Evolutionary conservation across 2,797 vertebrate species (phyloP), one percentile per base, ranked within the genome.

Genomic region (Hyperoplus lanceolatus): DNA sequence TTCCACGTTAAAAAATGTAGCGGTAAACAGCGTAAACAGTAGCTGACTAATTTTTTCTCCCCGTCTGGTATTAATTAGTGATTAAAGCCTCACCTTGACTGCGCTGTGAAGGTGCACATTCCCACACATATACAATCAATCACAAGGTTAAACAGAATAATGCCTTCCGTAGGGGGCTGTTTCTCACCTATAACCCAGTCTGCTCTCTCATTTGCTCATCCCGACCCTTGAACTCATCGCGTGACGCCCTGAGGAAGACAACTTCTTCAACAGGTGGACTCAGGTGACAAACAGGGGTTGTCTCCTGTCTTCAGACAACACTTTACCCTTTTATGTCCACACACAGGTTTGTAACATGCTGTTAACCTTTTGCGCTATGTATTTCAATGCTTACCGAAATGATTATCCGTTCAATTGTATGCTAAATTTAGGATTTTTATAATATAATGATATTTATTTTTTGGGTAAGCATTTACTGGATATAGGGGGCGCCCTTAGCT

Each of bases 201-300:
- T 58, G 6, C 56, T 59, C 77, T 62, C 79, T 77, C 46, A 78
- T 90, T 88, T 88, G 79, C 50, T 80, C 64, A 73, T 29, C 55
- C 4, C 75, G 74, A 92, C 87, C 84, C 75, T 51, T 87, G 79
- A 91, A 68, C 86, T 68, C 76, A 41, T 78, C 56, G 63, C 7
- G 13, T 29, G 65, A 63, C 68, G 53, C 16, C 77, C 74, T 7
- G 64, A 38, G 38, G 71, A 63, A 50, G 6, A 56, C 46, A 65
- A 15, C 29, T 58, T 74, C 64, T 58, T 75, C 61, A 74, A 63
- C 83, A 89, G 89, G 84, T 87, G 82, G 78, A 85, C 66, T 88
- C 85, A 84, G 83, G 82, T 91, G 69, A 81, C 80, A 77, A 9
- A 77, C 83, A 89, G 87, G 90, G 86, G 89, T 88, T 87, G 70